These are phyloP conservation scores for Emys orbicularis DNA, from an alignment of 2,797 vertebrate species.

Conservation along the genomic window DNA sequence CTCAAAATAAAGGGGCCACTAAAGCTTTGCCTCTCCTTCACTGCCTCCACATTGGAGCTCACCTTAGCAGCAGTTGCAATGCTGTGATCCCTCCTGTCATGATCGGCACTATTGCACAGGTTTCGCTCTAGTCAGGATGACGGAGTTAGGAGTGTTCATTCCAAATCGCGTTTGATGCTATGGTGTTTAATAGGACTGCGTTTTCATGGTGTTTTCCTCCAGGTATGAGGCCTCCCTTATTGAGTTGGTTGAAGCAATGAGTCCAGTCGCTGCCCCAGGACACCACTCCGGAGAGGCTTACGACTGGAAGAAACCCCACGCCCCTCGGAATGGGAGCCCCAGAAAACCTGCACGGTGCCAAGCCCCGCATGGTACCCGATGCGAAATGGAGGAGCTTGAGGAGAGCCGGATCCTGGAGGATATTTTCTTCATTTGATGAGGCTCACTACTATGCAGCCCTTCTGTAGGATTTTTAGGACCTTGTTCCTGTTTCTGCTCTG, in stretches of 20 bases:
- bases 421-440: slow-evolving; percentile 94
- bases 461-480: slow-evolving; percentile 21
- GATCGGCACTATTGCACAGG: neutral
- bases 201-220: slow-evolving; percentile 35
- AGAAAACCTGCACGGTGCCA: slow-evolving; percentile 16
- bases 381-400: slow-evolving; percentile 86
- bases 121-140: neutral
- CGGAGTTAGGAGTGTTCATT: neutral
- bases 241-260: slow-evolving; percentile 89
- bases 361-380: slow-evolving; percentile 36
- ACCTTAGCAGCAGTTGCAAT: neutral
- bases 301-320: neutral
- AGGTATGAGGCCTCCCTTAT: slow-evolving; percentile 88
- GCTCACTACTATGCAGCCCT: neutral
- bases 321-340: neutral
- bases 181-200: neutral
- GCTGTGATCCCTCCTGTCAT: rapidly evolving
- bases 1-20: neutral
- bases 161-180: neutral
- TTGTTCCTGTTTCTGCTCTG: neutral
- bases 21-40: neutral
- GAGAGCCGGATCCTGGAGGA: slow-evolving; percentile 94
- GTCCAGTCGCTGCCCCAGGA: slow-evolving; percentile 75
- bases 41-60: neutral
- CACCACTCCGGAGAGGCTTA: slow-evolving; percentile 34